These are phyloP conservation scores for Phalangium opilio DNA, from an alignment of 2,888 invertebrate genomes.

Conservation along the genomic window DNA sequence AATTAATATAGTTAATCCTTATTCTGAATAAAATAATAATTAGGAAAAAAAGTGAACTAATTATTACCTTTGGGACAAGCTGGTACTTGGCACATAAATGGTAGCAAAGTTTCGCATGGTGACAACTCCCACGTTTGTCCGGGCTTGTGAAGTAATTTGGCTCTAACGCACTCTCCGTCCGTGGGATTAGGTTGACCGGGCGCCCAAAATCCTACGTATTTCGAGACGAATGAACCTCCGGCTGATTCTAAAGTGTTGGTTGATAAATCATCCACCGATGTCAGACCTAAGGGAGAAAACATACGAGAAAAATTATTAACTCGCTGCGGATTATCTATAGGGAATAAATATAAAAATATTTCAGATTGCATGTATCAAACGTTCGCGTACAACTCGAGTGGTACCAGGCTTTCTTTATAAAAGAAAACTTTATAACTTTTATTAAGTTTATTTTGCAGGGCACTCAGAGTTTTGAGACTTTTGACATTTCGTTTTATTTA, in stretches of 20 bases:
- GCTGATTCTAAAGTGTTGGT: slow-evolving; percentile 91
- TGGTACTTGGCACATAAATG: slow-evolving; percentile 79
- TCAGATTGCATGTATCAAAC: too few species aligned
- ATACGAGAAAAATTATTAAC: neutral
- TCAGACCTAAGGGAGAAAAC: slow-evolving; percentile 49
- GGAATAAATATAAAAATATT: neutral
- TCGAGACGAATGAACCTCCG: slow-evolving; percentile 72
- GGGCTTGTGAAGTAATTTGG: slow-evolving; percentile 30
- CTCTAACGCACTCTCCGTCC: slow-evolving; percentile 72
- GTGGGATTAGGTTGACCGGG: slow-evolving; percentile 70
- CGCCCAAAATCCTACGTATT: slow-evolving; percentile 87
- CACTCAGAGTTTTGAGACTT: too few species aligned
- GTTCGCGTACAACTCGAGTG: too few species aligned
- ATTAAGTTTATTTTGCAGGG: too few species aligned
- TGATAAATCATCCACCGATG: slow-evolving; percentile 74
- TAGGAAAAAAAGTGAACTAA: too few species aligned
- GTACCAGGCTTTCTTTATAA: too few species aligned
- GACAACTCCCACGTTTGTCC: slow-evolving; percentile 80
- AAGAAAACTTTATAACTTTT: too few species aligned
- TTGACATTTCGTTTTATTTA: too few species aligned
- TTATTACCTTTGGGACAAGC: slow-evolving; percentile 66
- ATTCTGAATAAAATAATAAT: too few species aligned
- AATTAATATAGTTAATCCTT: too few species aligned
- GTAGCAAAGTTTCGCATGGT: slow-evolving; percentile 81
- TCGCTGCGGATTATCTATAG: neutral